Base-by-base conservation (phyloP, 1,140 invertebrate genomes). In the Drosophila bipectinata region DNA sequence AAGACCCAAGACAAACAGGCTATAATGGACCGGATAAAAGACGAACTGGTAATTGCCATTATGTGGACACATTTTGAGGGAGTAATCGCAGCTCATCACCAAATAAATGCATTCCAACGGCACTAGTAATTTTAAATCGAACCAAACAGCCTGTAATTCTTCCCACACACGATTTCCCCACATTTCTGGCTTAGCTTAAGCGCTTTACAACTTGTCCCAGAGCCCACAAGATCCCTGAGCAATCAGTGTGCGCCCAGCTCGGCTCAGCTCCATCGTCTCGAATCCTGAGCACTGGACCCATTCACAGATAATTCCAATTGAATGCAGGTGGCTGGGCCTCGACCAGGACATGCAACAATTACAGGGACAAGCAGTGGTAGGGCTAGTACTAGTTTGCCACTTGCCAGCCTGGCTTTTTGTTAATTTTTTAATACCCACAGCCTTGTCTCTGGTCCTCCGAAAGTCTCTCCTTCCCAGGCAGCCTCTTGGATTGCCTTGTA, bases 221-320 rank as follows among this genome's bases (percentile, higher is more conserved):
- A 49, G 64, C 52, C 52, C 52, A 57, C 44, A 69, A 48, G 51
- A 69, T 69, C 63, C 66, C 66, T 39, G 44, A 39, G 14, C 64
- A 57, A 67, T 67, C 62, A 61, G 56, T 64, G 56, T 32, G 56
- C 41, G 32, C 45, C 63, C 41, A 56, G 24, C 41, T 15, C 1
- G 5, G 49, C 47, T 32, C 30, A 41, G 4, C 39, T n/a, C 6
- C 66, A 28, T 47, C 34, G 64, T 28, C 49, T 56, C 32, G 44
- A 53, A 47, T 44, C 28, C 37, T 26, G 28, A 41, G 26, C 26
- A 41, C 41, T 56, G 21, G 26, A 18, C 14, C 64, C 51, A 69
- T 71, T 68, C 64, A 69, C 67, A 69, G 67, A 71, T 71, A 71
- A 69, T 71, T 71, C 67, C 67, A 71, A 71, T 71, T 71, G 67